Evolutionary conservation across 1,140 invertebrate species (phyloP).

Genomic region (Ostrea edulis): DNA sequence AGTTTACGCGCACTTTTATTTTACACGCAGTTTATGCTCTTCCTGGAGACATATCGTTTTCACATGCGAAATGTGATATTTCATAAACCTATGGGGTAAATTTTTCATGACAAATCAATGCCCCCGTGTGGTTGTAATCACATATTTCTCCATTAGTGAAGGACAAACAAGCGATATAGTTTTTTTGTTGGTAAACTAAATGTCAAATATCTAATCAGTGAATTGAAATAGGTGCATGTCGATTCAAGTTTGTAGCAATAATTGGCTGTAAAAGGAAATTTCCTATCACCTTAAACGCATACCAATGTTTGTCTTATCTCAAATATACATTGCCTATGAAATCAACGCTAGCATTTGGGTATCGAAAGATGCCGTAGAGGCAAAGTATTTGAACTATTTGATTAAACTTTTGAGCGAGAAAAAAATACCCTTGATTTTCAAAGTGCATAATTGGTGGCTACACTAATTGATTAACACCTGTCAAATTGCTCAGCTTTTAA

Average conservation of each 20-base stretch:
- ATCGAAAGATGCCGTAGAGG: not conserved
- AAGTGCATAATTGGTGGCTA: not conserved
- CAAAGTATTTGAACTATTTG: slow-evolving; percentile 24
- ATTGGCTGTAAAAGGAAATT: not conserved
- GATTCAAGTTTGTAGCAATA: not conserved
- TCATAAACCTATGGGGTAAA: slow-evolving; percentile 15
- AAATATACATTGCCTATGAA: not conserved
- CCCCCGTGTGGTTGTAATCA: not conserved
- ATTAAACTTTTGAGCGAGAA: not conserved
- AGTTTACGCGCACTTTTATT: slow-evolving; percentile 15
- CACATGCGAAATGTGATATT: slow-evolving; percentile 5
- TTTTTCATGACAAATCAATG: slow-evolving; percentile 17
- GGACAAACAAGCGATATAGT: not conserved
- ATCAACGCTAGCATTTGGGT: not conserved
- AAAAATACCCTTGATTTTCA: slow-evolving; percentile 4
- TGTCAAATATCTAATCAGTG: not conserved
- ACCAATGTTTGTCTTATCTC: not conserved
- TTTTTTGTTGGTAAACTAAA: not conserved
- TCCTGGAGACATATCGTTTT: slow-evolving; percentile 15
- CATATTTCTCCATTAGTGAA: not conserved
- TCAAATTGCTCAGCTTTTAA: not conserved
- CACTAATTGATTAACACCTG: slow-evolving; percentile 3
- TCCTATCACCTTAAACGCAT: not conserved
- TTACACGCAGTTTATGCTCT: not conserved
- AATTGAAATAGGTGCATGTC: not conserved